A percentile compares a stretch with the other conserved stretches of the same genome.
Evolutionary conservation across 2,888 invertebrate species (phyloP).

Genomic region (Tineola bisselliella): DNA sequence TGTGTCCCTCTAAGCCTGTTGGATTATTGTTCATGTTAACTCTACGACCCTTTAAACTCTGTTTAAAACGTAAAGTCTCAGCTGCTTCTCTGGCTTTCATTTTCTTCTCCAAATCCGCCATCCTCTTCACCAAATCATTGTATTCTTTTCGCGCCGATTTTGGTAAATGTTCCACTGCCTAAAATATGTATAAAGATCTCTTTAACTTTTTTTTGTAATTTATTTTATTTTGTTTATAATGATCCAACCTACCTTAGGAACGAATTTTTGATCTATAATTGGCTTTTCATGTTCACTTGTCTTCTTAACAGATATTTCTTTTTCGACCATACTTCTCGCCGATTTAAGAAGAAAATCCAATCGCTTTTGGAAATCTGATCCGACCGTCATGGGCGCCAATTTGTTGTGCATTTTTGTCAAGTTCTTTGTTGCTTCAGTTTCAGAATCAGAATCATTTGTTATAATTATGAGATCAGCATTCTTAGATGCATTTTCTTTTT

Average conservation of each 20-base stretch:
- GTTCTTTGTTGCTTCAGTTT: constrained; percentile 61
- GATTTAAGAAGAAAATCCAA: constrained; percentile 54
- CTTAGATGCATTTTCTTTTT: background rate
- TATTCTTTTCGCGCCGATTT: constrained; percentile 61
- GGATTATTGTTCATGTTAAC: constrained; percentile 18
- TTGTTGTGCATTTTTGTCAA: constrained; percentile 62
- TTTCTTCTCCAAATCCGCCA: constrained; percentile 59
- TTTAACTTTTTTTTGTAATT: background rate
- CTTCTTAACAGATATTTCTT: background rate
- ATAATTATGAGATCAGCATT: constrained; percentile 37
- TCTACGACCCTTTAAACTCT: constrained; percentile 48
- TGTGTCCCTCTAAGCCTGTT: constrained; percentile 39
- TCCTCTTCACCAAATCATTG: constrained; percentile 52
- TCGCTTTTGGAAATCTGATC: constrained; percentile 51
- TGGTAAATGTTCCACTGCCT: constrained; percentile 57
- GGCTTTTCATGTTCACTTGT: constrained; percentile 32
- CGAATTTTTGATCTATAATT: constrained; percentile 43
- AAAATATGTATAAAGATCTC: constrained; percentile 23
- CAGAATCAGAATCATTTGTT: constrained; percentile 54
- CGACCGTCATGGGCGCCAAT: constrained; percentile 28
- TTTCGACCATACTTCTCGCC: constrained; percentile 50
- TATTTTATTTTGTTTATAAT: background rate
- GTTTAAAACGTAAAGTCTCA: constrained; percentile 22
- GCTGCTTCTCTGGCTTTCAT: constrained; percentile 40
- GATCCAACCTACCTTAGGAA: constrained; percentile 45